Percentiles rank a stretch among this genome's conserved stretches.
phyloP scores from a whole-genome alignment of 2,113 vertebrate species.

The Speoplatyrhinus poulsoni region DNA sequence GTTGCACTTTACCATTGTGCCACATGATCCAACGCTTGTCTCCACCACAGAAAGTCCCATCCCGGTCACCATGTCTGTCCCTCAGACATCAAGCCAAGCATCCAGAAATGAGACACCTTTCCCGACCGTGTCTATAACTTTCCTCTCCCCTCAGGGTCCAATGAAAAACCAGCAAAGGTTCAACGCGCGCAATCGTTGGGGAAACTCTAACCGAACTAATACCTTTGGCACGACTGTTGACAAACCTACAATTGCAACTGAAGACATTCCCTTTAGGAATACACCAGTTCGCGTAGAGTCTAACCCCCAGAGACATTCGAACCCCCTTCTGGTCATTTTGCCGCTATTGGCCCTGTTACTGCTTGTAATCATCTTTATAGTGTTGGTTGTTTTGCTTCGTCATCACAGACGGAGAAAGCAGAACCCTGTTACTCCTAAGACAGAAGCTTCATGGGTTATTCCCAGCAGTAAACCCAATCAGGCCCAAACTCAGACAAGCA shows the following conservation, averaged over 20 bases:
- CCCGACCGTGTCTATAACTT: conserved; percentile 37
- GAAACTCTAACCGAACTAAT: conserved; percentile 53
- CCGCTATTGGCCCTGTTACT: conserved; percentile 79
- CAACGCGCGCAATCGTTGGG: conserved; percentile 75
- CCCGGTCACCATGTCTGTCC: conserved; percentile 38
- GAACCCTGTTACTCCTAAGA: conserved; percentile 53
- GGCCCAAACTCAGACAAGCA: conserved; percentile 70
- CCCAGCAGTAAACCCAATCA: conserved; percentile 40
- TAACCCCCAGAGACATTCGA: conserved; percentile 67
- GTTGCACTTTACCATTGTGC: conserved; percentile 81
- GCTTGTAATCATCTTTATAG: conserved; percentile 68
- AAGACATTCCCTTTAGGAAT: conserved; percentile 62
- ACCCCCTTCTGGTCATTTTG: conserved; percentile 75
- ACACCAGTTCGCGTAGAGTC: conserved; percentile 64
- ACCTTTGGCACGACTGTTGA: conserved; percentile 57
- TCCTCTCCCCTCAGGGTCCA: conserved; percentile 48
- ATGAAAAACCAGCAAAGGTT: conserved; percentile 68
- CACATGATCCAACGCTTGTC: conserved; percentile 60
- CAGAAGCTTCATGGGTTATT: conserved; percentile 20
- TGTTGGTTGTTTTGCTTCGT: conserved; percentile 73
- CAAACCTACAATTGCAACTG: conserved; percentile 48
- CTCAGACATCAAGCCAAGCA: conserved; percentile 38
- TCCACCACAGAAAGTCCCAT: conserved; percentile 62
- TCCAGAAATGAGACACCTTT: conserved; percentile 37
- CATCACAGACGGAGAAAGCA: conserved; percentile 75